Percentiles rank a stretch among this genome's conserved stretches.
Conservation (phyloP, 2,797 vertebrate species). For the Eurystomus glaucurus region DNA sequence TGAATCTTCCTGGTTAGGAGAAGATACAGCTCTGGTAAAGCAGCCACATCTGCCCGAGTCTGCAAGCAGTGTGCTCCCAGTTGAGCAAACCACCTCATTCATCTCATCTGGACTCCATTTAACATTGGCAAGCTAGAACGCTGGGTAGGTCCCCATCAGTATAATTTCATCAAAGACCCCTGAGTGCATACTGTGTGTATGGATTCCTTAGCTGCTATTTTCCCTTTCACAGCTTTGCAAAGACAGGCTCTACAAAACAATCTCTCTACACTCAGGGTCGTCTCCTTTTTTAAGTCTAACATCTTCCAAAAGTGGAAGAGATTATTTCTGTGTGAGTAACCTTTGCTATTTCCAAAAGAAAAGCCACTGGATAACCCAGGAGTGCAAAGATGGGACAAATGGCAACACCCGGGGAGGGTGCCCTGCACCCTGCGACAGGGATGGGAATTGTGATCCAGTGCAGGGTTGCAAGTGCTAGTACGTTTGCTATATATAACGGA, state of each 20-base stretch:
- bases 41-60: background rate
- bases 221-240: background rate
- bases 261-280: background rate
- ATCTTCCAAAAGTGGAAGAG: background rate
- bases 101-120: background rate
- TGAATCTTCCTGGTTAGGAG: background rate
- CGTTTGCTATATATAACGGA: fast-evolving
- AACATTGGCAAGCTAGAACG: background rate
- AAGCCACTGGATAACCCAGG: background rate
- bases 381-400: background rate
- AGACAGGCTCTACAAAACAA: background rate
- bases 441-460: background rate
- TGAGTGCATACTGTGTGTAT: background rate
- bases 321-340: background rate
- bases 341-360: background rate
- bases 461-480: background rate
- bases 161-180: background rate
- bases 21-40: background rate
- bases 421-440: background rate
- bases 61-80: background rate
- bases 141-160: background rate
- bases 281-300: background rate
- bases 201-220: background rate
- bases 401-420: background rate
- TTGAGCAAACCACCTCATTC: background rate